A percentile compares a stretch with the other conserved stretches of the same genome.
Conservation (phyloP, 1,140 invertebrate species). For the Copidosoma floridanum region DNA sequence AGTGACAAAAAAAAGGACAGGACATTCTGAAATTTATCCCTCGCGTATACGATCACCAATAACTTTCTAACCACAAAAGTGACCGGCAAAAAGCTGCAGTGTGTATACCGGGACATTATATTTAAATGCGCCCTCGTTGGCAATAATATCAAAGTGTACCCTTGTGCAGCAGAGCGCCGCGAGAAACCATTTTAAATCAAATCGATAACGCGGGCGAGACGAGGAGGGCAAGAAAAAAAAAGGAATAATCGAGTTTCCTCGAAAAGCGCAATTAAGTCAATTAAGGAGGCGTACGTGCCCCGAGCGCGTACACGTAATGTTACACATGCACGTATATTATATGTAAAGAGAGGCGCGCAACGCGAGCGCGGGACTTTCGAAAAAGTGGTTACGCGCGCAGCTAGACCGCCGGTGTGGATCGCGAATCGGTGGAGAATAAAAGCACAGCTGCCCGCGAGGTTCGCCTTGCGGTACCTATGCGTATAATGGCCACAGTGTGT, state of each 20-base stretch:
- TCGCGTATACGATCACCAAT: too few species aligned
- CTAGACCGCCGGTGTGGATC: constrained; percentile 1
- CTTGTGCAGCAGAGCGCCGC: too few species aligned
- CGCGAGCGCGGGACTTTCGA: constrained; percentile 13
- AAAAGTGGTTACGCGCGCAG: background rate
- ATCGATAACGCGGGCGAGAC: constrained; percentile 8
- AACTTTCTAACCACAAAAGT: too few species aligned
- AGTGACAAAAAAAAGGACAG: too few species aligned
- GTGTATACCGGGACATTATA: too few species aligned
- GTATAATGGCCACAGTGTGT: background rate
- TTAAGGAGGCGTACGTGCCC: background rate
- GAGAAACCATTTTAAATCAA: background rate
- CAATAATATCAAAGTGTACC: too few species aligned
- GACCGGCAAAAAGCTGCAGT: too few species aligned
- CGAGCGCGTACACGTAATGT: background rate
- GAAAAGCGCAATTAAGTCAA: constrained; percentile 13
- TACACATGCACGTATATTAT: background rate
- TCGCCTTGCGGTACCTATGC: background rate
- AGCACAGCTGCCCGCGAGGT: background rate
- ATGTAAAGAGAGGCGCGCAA: too few species aligned
- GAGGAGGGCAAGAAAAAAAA: too few species aligned
- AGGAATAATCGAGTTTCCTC: constrained; percentile 1
- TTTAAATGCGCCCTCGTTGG: too few species aligned
- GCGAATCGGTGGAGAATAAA: constrained; percentile 13
- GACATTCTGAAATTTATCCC: too few species aligned